Base-by-base conservation (phyloP, 2,113 vertebrate species). In the Rafetus swinhoei region DNA sequence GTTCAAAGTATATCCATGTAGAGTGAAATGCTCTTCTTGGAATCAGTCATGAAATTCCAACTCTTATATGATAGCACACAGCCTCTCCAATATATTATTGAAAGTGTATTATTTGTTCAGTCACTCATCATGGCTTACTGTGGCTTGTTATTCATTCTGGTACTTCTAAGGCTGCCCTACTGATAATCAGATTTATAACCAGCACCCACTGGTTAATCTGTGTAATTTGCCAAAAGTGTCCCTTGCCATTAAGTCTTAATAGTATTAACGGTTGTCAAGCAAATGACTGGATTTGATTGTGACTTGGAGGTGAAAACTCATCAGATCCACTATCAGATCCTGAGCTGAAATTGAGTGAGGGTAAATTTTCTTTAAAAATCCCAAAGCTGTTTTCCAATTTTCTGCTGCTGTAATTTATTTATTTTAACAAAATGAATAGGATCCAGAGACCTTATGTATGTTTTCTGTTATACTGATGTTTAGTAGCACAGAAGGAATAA, bases 401-500 rank as follows among this genome's bases (percentile, higher is more conserved):
- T 18, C 14, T 32, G 2, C 11, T 32, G 2, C 15, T 55, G 32
- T 32, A 4, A 1, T 79, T 95, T 86, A 2, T 89, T 8, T n/a
- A 88, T 12, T 87, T 88, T 27, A 92, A 89, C 45, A 80, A 2
- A 50, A 2, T 62, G 5, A 82, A 2, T 55, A 54, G 27, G 2
- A 59, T 93, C 53, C 85, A 69, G 81, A 54, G 80, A 53, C 29
- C 39, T 89, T 39, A 53, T 13, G 9, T 27, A 55, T 59, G 8
- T 22, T 88, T 65, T 14, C 83, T 96, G 84, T 91, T 92, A 83
- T 92, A 82, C 15, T 91, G 77, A 82, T 95, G 79, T 50, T 76
- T 76, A 91, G 53, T 74, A 86, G 53, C 27, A 72, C 27, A 0
- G 0, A 85, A 90, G 69, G 35, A 52, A 87, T 14, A 77, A 15